Base-by-base conservation (phyloP, 2,113 vertebrate species). In the Prunella himalayana region DNA sequence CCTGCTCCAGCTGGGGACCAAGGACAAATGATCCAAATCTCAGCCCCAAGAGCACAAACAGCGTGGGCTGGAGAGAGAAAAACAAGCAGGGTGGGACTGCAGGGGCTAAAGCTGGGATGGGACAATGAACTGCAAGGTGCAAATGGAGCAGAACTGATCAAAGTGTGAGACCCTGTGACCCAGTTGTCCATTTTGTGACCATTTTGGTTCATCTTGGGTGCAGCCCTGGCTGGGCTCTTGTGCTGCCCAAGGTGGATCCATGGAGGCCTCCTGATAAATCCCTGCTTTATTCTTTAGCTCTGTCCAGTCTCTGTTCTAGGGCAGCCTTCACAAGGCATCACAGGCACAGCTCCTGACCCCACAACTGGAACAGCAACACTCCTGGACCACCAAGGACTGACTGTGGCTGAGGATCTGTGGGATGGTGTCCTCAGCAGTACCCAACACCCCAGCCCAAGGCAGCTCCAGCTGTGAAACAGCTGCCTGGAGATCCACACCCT, bases 181-280 rank as follows among this genome's bases (percentile, higher is more conserved):
- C 2, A 2, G 7, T 7, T 1, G 11, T 31, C 2, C 28, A 53
- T 53, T 53, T 53, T 53, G 30, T 3, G 53, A 2, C 30, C 53
- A 33, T 54, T 54, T 54, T 20, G 53, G 30, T 54, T 54, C 30
- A 33, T 54, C 53, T 21, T 33, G 53, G 30, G 30, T 54, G 30
- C 19, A 54, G 30, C 30, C 53, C 53, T 54, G 53, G 53, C 53
- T 54, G 53, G 19, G 53, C 30, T 33, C 53, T 54, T 1, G 19
- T 54, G 53, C 53, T 54, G 53, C 53, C 53, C 53, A 54, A 33
- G 53, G 53, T 54, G 53, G 7, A 21, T 54, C 19, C 53, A 54
- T 13, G 3, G 53, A 54, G 53, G 53, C 8, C 12, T 33, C 3
- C 5, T 1, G 14, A 33, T 33, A 6, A 33, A 56, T 56, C 33